Percentiles rank a stretch among this genome's conserved stretches.
These are phyloP conservation scores for Formica exsecta DNA, from an alignment of 1,140 invertebrate genomes.

Conservation along the genomic window DNA sequence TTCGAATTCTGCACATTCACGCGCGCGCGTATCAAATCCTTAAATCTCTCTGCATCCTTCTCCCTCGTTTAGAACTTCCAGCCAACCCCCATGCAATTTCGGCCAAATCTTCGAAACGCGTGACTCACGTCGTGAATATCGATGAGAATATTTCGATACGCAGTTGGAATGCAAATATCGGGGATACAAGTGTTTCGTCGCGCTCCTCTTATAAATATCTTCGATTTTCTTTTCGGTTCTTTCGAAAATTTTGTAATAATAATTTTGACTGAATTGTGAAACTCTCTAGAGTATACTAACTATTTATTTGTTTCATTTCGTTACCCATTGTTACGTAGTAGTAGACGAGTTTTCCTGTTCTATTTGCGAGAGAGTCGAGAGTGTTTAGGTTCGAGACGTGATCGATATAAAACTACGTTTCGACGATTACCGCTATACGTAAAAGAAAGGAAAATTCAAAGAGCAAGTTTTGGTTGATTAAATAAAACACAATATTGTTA, in stretches of 20 bases:
- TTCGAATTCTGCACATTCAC: slow-evolving; percentile 13
- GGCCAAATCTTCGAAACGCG: slow-evolving; percentile 45
- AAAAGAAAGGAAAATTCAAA: not conserved
- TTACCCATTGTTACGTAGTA: slow-evolving; percentile 7
- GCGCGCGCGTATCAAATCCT: not conserved
- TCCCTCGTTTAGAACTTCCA: slow-evolving; percentile 19
- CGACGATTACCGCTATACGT: not conserved
- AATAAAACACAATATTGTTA: not conserved
- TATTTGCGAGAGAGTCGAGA: not conserved
- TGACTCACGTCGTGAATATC: slow-evolving; percentile 45
- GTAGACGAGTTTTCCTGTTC: not conserved
- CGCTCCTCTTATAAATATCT: not conserved
- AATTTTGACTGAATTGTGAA: slow-evolving; percentile 1
- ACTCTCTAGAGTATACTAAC: not conserved
- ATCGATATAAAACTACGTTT: not conserved
- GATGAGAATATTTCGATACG: slow-evolving; percentile 44
- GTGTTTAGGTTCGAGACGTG: not conserved
- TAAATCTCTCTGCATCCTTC: slow-evolving; percentile 16
- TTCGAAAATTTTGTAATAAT: not conserved
- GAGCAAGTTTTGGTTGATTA: not conserved
- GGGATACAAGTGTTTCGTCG: not conserved
- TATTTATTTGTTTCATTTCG: not conserved
- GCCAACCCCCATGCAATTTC: slow-evolving; percentile 32
- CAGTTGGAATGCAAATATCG: slow-evolving; percentile 48
- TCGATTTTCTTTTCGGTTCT: slow-evolving; percentile 1